phyloP scores from a whole-genome alignment of 2,888 invertebrate species.

The Barypeithes pellucidus region DNA sequence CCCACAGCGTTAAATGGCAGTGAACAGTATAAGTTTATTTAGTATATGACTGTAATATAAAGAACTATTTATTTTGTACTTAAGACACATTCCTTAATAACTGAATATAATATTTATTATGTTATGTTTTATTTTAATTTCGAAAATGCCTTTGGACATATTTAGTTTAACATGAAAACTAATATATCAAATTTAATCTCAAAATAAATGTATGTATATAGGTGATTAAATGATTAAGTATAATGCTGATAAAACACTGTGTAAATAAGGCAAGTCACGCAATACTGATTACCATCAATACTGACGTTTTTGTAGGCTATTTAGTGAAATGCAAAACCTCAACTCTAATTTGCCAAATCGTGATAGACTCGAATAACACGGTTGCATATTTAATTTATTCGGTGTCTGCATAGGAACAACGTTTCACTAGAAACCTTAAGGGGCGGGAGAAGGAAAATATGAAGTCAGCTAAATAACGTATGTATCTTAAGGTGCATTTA shows the following conservation, averaged over 20 bases:
- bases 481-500: no score
- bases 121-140: background rate
- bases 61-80: no score
- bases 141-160: background rate
- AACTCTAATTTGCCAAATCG: conserved; percentile 22
- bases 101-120: no score
- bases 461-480: no score
- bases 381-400: background rate
- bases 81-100: no score
- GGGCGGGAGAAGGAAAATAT: no score
- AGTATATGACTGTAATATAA: no score
- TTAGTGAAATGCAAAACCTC: conserved; percentile 10
- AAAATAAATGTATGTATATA: conserved; percentile 31
- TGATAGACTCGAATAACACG: background rate
- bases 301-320: conserved; percentile 37
- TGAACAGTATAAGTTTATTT: no score
- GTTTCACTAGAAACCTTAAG: no score
- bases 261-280: conserved; percentile 45
- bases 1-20: no score
- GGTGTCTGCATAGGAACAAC: background rate
- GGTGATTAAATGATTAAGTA: conserved; percentile 43
- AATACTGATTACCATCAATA: conserved; percentile 39
- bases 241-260: conserved; percentile 43
- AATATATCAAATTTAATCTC: conserved; percentile 20
- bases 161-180: conserved; percentile 11